phyloP scores from a whole-genome alignment of 2,888 invertebrate species.

The Abrostola triplasia region DNA sequence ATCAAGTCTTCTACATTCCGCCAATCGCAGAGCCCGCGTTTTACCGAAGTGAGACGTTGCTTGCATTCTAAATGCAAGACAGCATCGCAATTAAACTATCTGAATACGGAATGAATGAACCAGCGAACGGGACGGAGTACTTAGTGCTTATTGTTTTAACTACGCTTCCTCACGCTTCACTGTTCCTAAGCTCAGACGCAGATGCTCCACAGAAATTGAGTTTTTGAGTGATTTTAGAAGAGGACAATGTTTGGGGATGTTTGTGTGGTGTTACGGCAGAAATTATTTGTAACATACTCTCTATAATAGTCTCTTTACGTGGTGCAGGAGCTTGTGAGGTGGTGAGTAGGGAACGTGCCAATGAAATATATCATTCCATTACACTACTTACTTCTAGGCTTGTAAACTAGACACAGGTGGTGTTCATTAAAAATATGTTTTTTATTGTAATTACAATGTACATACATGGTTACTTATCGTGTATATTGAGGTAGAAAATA shows the following conservation, averaged over 20 bases:
- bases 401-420: no score
- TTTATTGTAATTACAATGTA: no score
- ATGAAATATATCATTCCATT: no score
- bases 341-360: no score
- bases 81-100: slow-evolving; percentile 72
- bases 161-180: slow-evolving; percentile 6
- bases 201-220: neutral
- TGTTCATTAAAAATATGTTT: no score
- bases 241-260: neutral
- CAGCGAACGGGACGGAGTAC: slow-evolving; percentile 48
- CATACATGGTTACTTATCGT: no score
- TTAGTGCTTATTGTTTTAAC: slow-evolving; percentile 52
- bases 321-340: no score
- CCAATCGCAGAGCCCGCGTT: slow-evolving; percentile 50
- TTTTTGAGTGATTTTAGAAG: neutral
- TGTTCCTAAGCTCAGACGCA: neutral
- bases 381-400: no score
- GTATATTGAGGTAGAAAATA: no score
- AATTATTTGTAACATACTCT: no score
- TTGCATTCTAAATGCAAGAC: slow-evolving; percentile 70
- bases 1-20: slow-evolving; percentile 49
- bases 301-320: no score
- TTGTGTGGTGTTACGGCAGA: neutral
- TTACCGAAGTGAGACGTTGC: slow-evolving; percentile 58
- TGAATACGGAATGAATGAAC: slow-evolving; percentile 69